phyloP scores from a whole-genome alignment of 2,113 vertebrate genomes.

The Phalacrocorax aristotelis region DNA sequence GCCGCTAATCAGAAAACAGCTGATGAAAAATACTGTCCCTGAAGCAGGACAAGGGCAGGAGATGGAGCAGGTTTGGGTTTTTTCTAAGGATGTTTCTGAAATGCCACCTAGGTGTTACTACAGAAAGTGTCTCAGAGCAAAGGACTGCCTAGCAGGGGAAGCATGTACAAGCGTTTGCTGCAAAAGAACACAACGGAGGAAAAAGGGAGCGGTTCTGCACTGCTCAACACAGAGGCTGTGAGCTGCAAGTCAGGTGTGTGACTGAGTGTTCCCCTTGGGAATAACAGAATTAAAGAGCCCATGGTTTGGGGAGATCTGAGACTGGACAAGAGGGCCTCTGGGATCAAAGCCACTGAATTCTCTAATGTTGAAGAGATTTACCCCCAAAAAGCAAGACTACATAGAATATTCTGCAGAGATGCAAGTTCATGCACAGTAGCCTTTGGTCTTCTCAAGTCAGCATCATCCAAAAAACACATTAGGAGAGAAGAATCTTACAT shows the following conservation, averaged over 20 bases:
- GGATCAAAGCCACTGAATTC: background rate
- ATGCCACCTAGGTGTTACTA: background rate
- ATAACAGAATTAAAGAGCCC: background rate
- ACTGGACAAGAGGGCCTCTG: background rate
- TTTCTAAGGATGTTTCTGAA: background rate
- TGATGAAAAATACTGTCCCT: background rate
- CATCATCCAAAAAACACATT: background rate
- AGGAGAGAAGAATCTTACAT: background rate
- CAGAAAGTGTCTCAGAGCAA: background rate
- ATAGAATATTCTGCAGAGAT: background rate
- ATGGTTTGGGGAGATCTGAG: rapidly evolving
- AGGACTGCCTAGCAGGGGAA: background rate
- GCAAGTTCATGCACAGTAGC: background rate
- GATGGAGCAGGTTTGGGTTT: background rate
- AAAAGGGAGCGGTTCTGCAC: background rate
- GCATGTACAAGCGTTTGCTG: too few relatives aligned
- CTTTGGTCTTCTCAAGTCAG: background rate
- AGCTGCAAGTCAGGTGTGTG: background rate
- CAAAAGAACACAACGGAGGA: rapidly evolving
- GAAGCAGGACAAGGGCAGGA: background rate
- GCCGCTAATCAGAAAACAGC: background rate
- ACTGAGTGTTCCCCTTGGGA: background rate
- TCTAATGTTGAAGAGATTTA: background rate
- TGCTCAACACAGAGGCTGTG: background rate
- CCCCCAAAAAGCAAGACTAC: background rate